Conservation (phyloP, 2,797 vertebrate species). For the Gymnopithys bicolor region DNA sequence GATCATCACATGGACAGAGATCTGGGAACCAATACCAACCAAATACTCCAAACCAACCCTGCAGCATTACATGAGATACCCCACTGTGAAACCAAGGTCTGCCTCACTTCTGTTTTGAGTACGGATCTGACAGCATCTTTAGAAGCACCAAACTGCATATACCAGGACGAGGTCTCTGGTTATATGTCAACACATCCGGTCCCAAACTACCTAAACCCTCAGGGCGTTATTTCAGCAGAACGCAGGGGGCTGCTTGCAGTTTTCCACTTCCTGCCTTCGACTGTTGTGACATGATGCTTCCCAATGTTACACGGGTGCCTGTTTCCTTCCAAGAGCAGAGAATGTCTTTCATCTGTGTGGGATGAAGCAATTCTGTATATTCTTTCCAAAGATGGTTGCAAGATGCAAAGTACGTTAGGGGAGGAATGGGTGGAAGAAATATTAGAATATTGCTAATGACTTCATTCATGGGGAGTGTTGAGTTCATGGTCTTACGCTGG, state of each 20-base stretch:
- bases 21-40: background rate
- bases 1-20: background rate
- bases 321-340: background rate
- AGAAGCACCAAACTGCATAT: background rate
- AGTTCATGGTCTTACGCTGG: background rate
- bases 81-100: background rate
- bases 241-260: background rate
- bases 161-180: background rate
- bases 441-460: background rate
- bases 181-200: background rate
- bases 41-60: background rate
- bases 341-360: conserved; percentile 5
- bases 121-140: background rate
- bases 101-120: background rate
- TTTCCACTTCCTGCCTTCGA: conserved; percentile 15
- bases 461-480: background rate
- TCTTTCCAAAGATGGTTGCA: background rate
- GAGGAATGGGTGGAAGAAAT: background rate
- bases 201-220: background rate
- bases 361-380: conserved; percentile 3
- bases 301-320: fast-evolving
- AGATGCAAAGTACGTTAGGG: background rate
- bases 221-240: background rate
- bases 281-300: background rate
- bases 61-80: fast-evolving